Conservation (phyloP, 37 sponge, comb jelly and placozoan genomes). For the Diacarnus erythraeanus region DNA sequence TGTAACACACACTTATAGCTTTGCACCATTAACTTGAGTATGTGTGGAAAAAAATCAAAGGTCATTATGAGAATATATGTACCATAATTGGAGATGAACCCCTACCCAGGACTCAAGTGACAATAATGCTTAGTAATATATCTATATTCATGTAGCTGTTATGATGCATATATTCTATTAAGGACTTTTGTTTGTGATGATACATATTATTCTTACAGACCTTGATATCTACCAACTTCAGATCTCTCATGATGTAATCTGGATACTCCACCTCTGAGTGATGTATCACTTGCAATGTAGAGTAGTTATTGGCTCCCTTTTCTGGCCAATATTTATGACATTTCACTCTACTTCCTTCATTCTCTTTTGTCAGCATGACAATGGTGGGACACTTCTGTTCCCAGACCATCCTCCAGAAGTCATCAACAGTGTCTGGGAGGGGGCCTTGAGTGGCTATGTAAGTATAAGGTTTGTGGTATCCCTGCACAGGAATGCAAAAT, state of each 20-base stretch:
- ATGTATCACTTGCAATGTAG: slow-evolving; percentile 47
- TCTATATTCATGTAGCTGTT: too few relatives aligned
- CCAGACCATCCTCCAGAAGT: slow-evolving; percentile 97
- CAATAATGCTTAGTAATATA: too few relatives aligned
- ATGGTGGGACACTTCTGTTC: slow-evolving; percentile 77
- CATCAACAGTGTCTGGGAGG: slow-evolving; percentile 84
- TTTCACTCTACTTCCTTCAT: too few relatives aligned
- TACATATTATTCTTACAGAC: slow-evolving; percentile 44
- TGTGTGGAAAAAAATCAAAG: too few relatives aligned
- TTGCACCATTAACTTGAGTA: too few relatives aligned
- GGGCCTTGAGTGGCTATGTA: slow-evolving; percentile 96
- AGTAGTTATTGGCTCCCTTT: slow-evolving; percentile 48
- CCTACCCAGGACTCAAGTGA: too few relatives aligned
- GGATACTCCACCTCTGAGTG: slow-evolving; percentile 46
- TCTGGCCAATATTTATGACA: slow-evolving; percentile 91
- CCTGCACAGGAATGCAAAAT: slow-evolving; percentile 26
- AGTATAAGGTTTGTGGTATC: slow-evolving; percentile 66
- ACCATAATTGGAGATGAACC: too few relatives aligned
- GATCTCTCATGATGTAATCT: slow-evolving; percentile 71
- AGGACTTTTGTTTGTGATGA: too few relatives aligned
- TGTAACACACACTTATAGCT: too few relatives aligned
- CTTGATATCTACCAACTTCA: slow-evolving; percentile 75
- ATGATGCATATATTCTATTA: too few relatives aligned
- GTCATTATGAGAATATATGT: too few relatives aligned
- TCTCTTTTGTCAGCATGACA: too few relatives aligned